phyloP scores from a whole-genome alignment of 2,888 invertebrate species.

The Abrostola triplasia region DNA sequence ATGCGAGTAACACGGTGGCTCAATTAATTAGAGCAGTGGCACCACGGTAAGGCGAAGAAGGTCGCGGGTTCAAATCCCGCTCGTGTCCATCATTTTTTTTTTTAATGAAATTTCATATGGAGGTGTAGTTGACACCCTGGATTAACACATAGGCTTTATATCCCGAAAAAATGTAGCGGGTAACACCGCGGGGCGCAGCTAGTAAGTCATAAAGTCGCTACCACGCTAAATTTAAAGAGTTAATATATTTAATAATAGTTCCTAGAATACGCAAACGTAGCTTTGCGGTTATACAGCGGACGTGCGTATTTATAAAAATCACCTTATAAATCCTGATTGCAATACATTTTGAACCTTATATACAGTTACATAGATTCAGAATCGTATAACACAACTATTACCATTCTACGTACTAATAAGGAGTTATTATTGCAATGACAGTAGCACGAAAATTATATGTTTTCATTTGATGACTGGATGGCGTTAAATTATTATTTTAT shows the following conservation, averaged over 20 bases:
- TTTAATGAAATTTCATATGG: no score
- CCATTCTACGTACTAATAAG: conserved; percentile 18
- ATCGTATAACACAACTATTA: background rate
- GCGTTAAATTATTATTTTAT: conserved; percentile 24
- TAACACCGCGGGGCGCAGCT: no score
- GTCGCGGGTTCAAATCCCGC: no score
- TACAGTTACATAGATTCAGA: accelerated
- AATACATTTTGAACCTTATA: background rate
- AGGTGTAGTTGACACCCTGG: no score
- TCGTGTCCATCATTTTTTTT: no score
- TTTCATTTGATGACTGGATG: conserved; percentile 54
- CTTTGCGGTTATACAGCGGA: conserved; percentile 40
- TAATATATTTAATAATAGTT: conserved; percentile 34
- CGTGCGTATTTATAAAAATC: conserved; percentile 37
- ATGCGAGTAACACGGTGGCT: no score
- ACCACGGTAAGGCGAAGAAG: no score
- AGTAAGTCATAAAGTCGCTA: no score
- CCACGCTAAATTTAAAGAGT: conserved; percentile 12
- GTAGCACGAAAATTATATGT: conserved; percentile 57
- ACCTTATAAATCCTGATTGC: background rate
- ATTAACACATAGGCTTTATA: no score
- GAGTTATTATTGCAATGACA: conserved; percentile 45
- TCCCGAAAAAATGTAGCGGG: no score
- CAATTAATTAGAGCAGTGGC: no score
- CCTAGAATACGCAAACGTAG: conserved; percentile 16